Conservation (phyloP, 2,888 invertebrate genomes). For the Spodoptera exigua region DNA sequence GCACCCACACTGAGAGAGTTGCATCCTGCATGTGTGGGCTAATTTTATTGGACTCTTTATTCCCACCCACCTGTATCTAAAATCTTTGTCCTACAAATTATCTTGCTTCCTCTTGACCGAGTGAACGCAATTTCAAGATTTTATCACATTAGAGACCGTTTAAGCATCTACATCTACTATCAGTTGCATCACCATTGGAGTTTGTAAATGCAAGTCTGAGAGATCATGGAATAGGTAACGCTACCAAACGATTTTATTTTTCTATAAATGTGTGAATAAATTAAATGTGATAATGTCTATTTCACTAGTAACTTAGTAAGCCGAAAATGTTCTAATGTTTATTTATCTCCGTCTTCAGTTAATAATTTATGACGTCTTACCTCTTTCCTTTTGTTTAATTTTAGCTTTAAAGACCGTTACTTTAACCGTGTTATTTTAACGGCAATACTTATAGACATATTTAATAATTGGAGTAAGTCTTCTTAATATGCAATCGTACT, state of each 20-base stretch:
- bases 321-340: no score
- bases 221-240: conserved; percentile 13
- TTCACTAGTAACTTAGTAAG: no score
- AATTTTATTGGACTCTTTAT: conserved; percentile 31
- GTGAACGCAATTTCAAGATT: conserved; percentile 20
- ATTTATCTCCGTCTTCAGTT: no score
- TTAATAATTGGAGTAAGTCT: no score
- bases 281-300: no score
- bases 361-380: no score
- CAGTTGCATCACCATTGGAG: conserved; percentile 7
- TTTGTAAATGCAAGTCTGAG: conserved; percentile 2
- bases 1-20: conserved; percentile 29
- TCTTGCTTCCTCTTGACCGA: conserved; percentile 42
- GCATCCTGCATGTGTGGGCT: conserved; percentile 39
- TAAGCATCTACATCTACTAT: conserved; percentile 24
- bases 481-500: no score
- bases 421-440: no score
- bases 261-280: no score
- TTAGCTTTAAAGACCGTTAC: no score
- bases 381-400: no score
- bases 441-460: no score
- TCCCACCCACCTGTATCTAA: conserved; percentile 37
- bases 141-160: conserved; percentile 21
- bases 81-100: conserved; percentile 45
- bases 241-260: not conserved